Conservation (phyloP, 2,888 invertebrate species). For the Magallana nippona region DNA sequence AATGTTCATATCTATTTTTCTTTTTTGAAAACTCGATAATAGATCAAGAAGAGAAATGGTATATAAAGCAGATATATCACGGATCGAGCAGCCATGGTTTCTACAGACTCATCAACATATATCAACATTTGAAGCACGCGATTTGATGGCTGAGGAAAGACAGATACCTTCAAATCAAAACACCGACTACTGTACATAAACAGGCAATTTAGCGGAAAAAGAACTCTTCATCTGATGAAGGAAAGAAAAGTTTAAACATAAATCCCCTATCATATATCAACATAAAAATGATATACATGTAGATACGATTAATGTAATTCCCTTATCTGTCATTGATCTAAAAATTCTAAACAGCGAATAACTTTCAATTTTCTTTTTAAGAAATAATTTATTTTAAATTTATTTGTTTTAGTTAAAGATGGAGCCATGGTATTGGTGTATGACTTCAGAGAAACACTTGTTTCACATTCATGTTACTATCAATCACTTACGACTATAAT, state of each 20-base stretch:
- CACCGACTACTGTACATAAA: conserved; percentile 30
- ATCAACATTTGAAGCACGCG: conserved; percentile 21
- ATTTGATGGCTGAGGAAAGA: conserved; percentile 27
- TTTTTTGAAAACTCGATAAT: no score
- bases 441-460: neutral
- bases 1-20: no score
- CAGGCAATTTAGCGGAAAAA: conserved; percentile 18
- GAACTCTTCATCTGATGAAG: conserved; percentile 30
- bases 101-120: conserved; percentile 29
- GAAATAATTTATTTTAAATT: no score
- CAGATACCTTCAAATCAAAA: conserved; percentile 31
- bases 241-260: neutral
- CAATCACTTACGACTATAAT: neutral
- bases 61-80: conserved; percentile 13
- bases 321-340: no score
- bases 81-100: neutral
- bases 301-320: no score
- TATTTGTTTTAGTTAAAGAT: no score
- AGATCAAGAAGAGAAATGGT: neutral
- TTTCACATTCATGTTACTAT: neutral
- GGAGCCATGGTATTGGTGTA: no score
- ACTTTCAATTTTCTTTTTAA: no score
- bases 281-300: no score
- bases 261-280: neutral
- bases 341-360: no score